Evolutionary conservation across 2,113 vertebrate genomes (phyloP).

Genomic region (Capreolus pygargus): DNA sequence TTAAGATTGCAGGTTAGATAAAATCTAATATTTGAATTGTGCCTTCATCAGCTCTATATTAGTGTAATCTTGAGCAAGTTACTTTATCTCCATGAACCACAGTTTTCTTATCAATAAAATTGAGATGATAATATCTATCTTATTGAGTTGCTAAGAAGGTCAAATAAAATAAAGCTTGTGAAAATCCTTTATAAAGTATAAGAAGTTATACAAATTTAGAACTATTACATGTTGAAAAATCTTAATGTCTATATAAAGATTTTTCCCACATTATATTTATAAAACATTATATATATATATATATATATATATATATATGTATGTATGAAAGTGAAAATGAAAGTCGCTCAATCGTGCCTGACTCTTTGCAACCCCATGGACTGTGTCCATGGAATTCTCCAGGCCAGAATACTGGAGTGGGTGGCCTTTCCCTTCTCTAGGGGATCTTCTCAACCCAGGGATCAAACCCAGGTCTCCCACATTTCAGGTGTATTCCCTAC

Average conservation of each 20-base stretch:
- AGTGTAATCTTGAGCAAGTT: background rate
- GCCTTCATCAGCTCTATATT: background rate
- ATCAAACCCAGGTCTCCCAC: background rate
- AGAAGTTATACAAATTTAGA: background rate
- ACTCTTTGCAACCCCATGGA: background rate
- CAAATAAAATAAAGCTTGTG: background rate
- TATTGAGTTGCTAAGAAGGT: background rate
- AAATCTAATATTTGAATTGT: background rate
- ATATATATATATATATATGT: background rate
- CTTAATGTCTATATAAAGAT: background rate
- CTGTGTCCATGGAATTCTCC: background rate
- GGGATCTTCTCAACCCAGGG: background rate
- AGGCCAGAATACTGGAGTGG: background rate
- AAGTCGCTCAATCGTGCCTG: background rate
- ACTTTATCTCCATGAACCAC: background rate
- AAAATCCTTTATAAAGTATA: background rate
- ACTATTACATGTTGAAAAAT: background rate
- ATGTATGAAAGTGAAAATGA: background rate
- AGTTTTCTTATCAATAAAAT: conserved; percentile 1
- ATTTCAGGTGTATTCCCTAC: background rate
- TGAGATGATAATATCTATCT: background rate
- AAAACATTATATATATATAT: background rate
- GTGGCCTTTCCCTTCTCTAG: background rate
- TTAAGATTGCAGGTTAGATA: conserved; percentile 19
- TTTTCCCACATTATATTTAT: background rate